Evolutionary conservation across 2,888 invertebrate species (phyloP).

Genomic region (Ophion ellenae): DNA sequence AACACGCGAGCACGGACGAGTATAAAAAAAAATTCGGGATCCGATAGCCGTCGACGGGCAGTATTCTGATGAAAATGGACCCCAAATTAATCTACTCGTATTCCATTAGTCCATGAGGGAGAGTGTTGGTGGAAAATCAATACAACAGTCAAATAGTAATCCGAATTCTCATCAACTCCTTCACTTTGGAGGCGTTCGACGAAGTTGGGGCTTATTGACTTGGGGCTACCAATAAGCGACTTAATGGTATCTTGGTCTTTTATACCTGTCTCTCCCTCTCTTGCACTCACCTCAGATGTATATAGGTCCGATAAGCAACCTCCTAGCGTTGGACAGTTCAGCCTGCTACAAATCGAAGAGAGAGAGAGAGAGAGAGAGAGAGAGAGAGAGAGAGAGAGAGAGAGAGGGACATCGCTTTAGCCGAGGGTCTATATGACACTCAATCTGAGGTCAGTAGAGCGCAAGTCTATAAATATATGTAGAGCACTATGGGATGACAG

Average conservation of each 20-base stretch:
- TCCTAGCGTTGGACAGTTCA: conserved; percentile 19
- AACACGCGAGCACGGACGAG: too few species aligned
- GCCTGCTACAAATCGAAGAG: conserved; percentile 8
- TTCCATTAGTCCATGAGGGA: background rate
- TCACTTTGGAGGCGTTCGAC: background rate
- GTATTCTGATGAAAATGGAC: background rate
- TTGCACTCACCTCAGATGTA: background rate
- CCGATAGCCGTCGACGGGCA: too few species aligned
- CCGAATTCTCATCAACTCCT: background rate
- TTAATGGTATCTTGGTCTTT: conserved; percentile 48
- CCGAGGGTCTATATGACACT: background rate
- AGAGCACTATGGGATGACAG: conserved; percentile 4
- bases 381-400: conserved; percentile 1
- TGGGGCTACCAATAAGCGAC: conserved; percentile 35
- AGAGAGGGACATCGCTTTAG: background rate
- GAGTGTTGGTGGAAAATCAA: background rate
- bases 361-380: background rate
- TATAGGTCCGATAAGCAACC: conserved; percentile 1
- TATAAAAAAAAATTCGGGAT: too few species aligned
- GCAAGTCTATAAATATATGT: conserved; percentile 4
- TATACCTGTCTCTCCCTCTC: background rate
- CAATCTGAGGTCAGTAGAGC: conserved; percentile 20
- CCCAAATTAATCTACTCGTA: background rate
- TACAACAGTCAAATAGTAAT: background rate
- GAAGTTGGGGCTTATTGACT: conserved; percentile 31